These are phyloP conservation scores for Leptinotarsa tumamoca DNA, from an alignment of 2,888 invertebrate genomes.

Conservation along the genomic window DNA sequence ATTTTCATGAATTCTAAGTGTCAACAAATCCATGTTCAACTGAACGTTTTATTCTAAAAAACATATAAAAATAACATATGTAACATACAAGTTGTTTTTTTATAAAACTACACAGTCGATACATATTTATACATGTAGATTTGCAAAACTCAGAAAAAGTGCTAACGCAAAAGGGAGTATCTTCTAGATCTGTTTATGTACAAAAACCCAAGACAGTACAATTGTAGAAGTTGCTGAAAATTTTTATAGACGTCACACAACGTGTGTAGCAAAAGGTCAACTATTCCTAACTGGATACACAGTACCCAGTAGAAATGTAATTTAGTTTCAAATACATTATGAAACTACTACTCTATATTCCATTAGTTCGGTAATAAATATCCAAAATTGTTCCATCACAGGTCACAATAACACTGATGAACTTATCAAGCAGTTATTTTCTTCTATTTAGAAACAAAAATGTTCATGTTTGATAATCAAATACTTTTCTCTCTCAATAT, in stretches of 20 bases:
- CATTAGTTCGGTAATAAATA: not conserved
- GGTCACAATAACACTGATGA: not conserved
- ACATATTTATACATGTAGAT: not conserved
- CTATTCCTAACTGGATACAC: not conserved
- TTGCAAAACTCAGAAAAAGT: not conserved
- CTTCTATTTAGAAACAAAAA: too few relatives aligned
- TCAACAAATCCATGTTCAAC: not conserved
- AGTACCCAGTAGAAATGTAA: not conserved
- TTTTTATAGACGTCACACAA: too few relatives aligned
- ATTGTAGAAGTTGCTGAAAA: not conserved
- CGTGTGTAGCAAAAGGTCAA: not conserved
- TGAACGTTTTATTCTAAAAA: slow-evolving; percentile 24
- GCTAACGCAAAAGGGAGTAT: not conserved
- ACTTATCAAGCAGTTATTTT: too few relatives aligned
- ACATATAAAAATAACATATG: slow-evolving; percentile 31
- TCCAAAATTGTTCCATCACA: not conserved
- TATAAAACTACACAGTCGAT: not conserved
- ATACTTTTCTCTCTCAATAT: too few relatives aligned
- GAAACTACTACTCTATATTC: too few relatives aligned
- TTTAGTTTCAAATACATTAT: too few relatives aligned
- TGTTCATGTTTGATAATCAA: too few relatives aligned
- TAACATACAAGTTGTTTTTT: slow-evolving; percentile 11
- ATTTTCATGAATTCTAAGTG: not conserved
- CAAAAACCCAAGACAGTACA: not conserved
- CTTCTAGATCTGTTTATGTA: not conserved